Conservation (phyloP, 2,113 vertebrate species). For the Apeltes quadracus region DNA sequence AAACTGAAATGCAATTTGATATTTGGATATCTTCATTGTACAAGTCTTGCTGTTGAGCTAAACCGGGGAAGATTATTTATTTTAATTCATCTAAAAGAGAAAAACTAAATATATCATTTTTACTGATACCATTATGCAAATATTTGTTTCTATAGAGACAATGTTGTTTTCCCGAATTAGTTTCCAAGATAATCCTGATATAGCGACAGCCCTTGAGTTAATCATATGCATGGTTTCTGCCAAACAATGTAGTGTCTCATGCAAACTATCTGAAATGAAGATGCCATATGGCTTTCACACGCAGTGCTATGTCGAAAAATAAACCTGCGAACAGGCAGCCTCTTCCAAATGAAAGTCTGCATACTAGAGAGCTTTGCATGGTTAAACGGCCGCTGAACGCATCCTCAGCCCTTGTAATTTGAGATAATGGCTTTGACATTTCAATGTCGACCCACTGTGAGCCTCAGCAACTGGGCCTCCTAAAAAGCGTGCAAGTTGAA, state of each 20-base stretch:
- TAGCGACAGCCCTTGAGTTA: neutral
- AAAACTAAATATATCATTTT: neutral
- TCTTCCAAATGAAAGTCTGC: conserved; percentile 39
- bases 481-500: conserved; percentile 34
- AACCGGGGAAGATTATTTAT: too few species aligned
- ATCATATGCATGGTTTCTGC: neutral
- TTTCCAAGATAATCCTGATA: neutral
- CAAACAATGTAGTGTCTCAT: conserved; percentile 12
- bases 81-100: neutral
- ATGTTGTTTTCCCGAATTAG: neutral
- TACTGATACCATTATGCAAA: neutral
- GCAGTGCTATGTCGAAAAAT: conserved; percentile 16
- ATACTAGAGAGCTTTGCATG: conserved; percentile 36
- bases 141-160: neutral
- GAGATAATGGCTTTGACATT: conserved; percentile 72
- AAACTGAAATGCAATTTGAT: too few species aligned
- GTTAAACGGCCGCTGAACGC: conserved; percentile 54
- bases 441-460: conserved; percentile 56
- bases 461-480: conserved; percentile 29
- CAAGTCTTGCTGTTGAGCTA: too few species aligned
- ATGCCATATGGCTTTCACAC: conserved; percentile 10
- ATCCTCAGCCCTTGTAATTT: conserved; percentile 60
- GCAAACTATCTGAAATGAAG: conserved; percentile 6
- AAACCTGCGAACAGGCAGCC: conserved; percentile 25
- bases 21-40: too few species aligned